Evolutionary conservation across 1,140 invertebrate species (phyloP).

Genomic region (Drosophila kanapiae): DNA sequence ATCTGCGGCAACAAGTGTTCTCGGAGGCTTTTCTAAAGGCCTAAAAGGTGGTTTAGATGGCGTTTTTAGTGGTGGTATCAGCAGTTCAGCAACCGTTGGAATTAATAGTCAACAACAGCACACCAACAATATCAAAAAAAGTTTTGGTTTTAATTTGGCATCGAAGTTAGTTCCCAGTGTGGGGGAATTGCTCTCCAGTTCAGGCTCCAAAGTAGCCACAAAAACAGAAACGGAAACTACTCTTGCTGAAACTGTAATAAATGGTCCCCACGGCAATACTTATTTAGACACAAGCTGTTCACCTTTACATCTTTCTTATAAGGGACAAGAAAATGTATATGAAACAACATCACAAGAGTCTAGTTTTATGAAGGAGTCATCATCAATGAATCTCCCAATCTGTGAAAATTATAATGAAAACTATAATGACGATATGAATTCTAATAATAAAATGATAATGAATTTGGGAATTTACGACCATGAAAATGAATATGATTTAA

Average conservation of each 20-base stretch:
- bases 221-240: slow-evolving; percentile 5
- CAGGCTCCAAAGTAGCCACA: slow-evolving; percentile 10
- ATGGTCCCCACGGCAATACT: not conserved
- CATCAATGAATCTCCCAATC: slow-evolving; percentile 2
- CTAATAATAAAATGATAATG: slow-evolving; percentile 8
- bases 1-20: slow-evolving; percentile 56
- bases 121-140: slow-evolving; percentile 47
- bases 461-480: slow-evolving; percentile 4
- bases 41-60: slow-evolving; percentile 76
- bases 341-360: not conserved
- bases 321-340: slow-evolving; percentile 1
- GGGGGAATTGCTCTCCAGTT: slow-evolving; percentile 53
- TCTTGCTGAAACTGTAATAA: slow-evolving; percentile 4
- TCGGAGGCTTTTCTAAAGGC: slow-evolving; percentile 76
- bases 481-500: slow-evolving; percentile 47
- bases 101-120: slow-evolving; percentile 1
- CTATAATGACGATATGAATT: slow-evolving; percentile 31
- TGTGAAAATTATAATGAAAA: slow-evolving; percentile 22
- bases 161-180: slow-evolving; percentile 78
- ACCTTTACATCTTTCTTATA: slow-evolving; percentile 1
- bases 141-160: slow-evolving; percentile 72
- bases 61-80: slow-evolving; percentile 53
- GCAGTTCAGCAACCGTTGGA: slow-evolving; percentile 29
- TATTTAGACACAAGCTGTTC: not conserved
- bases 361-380: not conserved